A percentile compares a stretch with the other conserved stretches of the same genome.
Evolutionary conservation across 2,888 invertebrate genomes (phyloP).

Genomic region (Margaritifera margaritifera): DNA sequence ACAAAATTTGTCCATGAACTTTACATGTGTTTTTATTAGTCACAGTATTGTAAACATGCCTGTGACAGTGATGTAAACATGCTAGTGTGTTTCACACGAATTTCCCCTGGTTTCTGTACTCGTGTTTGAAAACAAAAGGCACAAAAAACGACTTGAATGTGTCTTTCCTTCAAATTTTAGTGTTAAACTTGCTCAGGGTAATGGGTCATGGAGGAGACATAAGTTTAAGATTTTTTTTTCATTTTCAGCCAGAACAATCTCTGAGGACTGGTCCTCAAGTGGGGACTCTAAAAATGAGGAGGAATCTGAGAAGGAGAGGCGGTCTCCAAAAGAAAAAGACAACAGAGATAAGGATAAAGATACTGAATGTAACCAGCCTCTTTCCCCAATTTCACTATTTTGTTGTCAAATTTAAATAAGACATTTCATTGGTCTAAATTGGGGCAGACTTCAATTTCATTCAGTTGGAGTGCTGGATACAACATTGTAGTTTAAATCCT

Average conservation of each 20-base stretch:
- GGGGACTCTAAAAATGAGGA: constrained; percentile 71
- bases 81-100: neutral
- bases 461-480: too few relatives aligned
- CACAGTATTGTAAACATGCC: neutral
- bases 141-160: neutral
- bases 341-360: constrained; percentile 89
- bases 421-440: too few relatives aligned
- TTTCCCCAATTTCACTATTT: neutral
- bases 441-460: too few relatives aligned
- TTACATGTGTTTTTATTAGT: too few relatives aligned
- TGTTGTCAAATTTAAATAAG: neutral
- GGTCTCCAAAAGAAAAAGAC: constrained; percentile 70
- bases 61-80: constrained; percentile 1
- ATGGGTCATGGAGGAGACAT: neutral
- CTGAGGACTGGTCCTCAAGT: constrained; percentile 94
- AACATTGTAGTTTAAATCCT: too few relatives aligned
- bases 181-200: constrained; percentile 2
- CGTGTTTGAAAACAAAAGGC: constrained; percentile 3
- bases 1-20: too few relatives aligned
- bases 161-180: neutral
- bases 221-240: neutral
- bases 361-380: constrained; percentile 85
- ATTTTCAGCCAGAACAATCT: constrained; percentile 75
- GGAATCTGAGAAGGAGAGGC: constrained; percentile 62
- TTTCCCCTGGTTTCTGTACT: constrained; percentile 4